phyloP scores from a whole-genome alignment of 2,797 vertebrate genomes.

The Lepidocolaptes lacrymiger region DNA sequence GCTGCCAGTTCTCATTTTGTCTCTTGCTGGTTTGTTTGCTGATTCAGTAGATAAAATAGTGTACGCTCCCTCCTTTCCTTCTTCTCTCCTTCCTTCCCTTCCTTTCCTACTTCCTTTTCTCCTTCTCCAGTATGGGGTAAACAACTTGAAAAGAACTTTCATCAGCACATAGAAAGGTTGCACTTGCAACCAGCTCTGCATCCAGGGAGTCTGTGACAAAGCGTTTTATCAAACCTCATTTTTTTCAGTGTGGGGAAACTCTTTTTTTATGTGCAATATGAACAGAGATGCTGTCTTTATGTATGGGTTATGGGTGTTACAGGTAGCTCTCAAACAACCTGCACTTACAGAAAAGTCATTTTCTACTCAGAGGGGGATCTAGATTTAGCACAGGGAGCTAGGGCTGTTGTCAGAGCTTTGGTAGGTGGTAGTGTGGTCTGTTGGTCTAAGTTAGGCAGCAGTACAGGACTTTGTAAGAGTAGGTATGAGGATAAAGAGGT shows the following conservation, averaged over 20 bases:
- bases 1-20: slow-evolving; percentile 46
- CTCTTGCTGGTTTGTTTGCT: neutral
- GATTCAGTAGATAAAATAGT: slow-evolving; percentile 16
- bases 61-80: neutral
- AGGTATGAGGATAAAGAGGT: slow-evolving; percentile 45
- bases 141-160: slow-evolving; percentile 21
- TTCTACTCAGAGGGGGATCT: neutral
- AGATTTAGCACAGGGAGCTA: neutral
- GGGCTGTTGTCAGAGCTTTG: neutral
- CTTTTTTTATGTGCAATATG: neutral
- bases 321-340: neutral
- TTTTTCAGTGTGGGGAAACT: slow-evolving; percentile 3
- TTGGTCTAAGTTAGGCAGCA: slow-evolving; percentile 12
- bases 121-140: neutral
- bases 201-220: slow-evolving; percentile 34
- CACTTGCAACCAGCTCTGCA: slow-evolving; percentile 49
- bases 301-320: neutral
- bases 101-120: neutral
- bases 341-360: neutral
- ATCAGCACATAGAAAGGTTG: slow-evolving; percentile 8
- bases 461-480: neutral
- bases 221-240: slow-evolving; percentile 36
- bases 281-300: slow-evolving; percentile 4
- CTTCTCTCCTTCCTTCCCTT: neutral
- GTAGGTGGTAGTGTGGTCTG: neutral